Base-by-base conservation (phyloP, 53 echinoderm and acorn worm genomes). In the Patiria pectinifera region DNA sequence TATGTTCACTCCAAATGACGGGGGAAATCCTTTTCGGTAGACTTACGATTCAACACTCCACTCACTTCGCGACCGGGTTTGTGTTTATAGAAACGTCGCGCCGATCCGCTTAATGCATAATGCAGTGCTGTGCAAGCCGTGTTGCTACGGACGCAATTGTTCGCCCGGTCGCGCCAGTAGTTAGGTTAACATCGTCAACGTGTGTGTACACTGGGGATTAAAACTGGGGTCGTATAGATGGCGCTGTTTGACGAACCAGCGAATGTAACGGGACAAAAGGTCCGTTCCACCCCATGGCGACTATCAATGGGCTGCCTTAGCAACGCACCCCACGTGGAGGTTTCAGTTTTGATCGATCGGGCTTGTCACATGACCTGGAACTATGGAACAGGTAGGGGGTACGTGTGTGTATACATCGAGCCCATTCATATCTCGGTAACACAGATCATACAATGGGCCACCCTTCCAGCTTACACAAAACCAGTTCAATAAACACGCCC, bases 81-180 rank as follows among this genome's bases (percentile, higher is more conserved):
- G 80, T 98, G 98, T 98, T 98, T 93, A 98, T 98, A 93, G 98
- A 98, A 91, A 98, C 98, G 93, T 86, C 93, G 78, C 62, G 45
- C 72, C 79, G 43, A 66, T 71, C 86, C 15, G 72, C 87, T 62
- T 6, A 85, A 94, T 91, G 83, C 92, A 94, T 94, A 80, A 83
- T 93, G 93, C 76, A 87, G 82, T 8, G 43, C 46, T 86, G 85
- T 86, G 81, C 66, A 91, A 66, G 66, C 87, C 3, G 45, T 70
- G 94, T 94, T 92, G 86, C 92, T 86, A 94, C 85, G 94, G 94
- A 94, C 94, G 94, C 94, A 83, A 15, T 70, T 88, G 82, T 87
- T 86, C 59, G 70, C 76, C 87, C 6, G 23, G 25, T 6, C 75
- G 23, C 15, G 21, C 25, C 22, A 6, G 66, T 11, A 11, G 18